Percentiles rank a stretch among this genome's conserved stretches.
Evolutionary conservation across 2,888 invertebrate genomes (phyloP).

Genomic region (Leucophenga maculata): DNA sequence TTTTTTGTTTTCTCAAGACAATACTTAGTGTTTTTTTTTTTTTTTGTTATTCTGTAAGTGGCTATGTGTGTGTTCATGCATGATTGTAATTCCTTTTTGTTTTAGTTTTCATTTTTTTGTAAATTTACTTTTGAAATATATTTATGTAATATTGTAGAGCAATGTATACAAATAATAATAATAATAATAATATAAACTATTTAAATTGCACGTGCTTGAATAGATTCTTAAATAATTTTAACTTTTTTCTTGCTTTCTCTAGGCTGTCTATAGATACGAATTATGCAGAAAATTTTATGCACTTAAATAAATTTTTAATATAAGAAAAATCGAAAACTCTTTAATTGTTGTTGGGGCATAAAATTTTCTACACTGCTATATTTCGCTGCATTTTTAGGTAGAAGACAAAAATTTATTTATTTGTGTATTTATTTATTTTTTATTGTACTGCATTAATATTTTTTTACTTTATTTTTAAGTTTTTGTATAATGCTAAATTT

Average conservation of each 20-base stretch:
- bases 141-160: conserved; percentile 13
- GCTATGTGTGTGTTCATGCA: conserved; percentile 25
- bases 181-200: conserved; percentile 51
- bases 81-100: conserved; percentile 32
- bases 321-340: no score
- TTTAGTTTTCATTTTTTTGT: conserved; percentile 12
- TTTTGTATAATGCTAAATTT: conserved; percentile 55
- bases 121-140: conserved; percentile 17
- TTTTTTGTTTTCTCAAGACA: conserved; percentile 21
- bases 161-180: conserved; percentile 19
- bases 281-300: no score
- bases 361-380: no score
- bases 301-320: no score
- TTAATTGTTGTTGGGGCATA: no score
- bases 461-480: conserved; percentile 20
- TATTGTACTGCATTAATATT: neutral
- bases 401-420: no score
- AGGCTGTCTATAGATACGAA: no score
- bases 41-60: conserved; percentile 24
- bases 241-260: no score
- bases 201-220: conserved; percentile 56
- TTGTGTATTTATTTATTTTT: neutral
- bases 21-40: conserved; percentile 19
- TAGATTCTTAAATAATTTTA: conserved; percentile 55
- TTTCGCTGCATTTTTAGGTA: neutral